A percentile compares a stretch with the other conserved stretches of the same genome.
phyloP scores from a whole-genome alignment of 2,888 invertebrate genomes.

The Clostera curtula region DNA sequence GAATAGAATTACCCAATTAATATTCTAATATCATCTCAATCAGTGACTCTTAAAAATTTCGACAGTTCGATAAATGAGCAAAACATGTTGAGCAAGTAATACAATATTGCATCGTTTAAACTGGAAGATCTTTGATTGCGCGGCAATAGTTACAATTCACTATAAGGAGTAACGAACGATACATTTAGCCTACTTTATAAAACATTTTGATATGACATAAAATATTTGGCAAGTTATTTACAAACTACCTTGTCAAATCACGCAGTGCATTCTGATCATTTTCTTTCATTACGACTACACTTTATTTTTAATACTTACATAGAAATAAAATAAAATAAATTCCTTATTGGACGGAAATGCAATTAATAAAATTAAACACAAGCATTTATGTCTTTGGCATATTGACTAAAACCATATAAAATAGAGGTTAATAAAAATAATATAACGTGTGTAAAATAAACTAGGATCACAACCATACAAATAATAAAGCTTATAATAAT shows the following conservation, averaged over 20 bases:
- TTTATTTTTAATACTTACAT: constrained; percentile 9
- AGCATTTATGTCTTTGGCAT: background rate
- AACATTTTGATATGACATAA: constrained; percentile 34
- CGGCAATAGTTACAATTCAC: background rate
- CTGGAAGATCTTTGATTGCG: constrained; percentile 29
- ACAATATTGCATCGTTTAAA: no score
- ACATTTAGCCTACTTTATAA: constrained; percentile 19
- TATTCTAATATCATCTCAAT: no score
- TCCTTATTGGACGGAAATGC: constrained; percentile 22
- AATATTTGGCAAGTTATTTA: constrained; percentile 40
- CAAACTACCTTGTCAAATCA: constrained; percentile 62
- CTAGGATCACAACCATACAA: constrained; percentile 52
- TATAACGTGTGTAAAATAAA: no score
- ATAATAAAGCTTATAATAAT: constrained; percentile 34
- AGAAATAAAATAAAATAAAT: constrained; percentile 13
- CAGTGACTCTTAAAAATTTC: no score
- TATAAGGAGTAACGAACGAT: no score
- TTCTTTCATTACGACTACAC: constrained; percentile 19
- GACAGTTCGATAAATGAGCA: no score
- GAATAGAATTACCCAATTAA: no score
- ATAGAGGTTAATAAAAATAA: constrained; percentile 3
- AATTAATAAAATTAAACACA: background rate
- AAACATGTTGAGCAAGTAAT: no score
- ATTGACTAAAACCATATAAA: background rate
- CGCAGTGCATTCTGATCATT: constrained; percentile 47